Conservation (phyloP, 2,113 vertebrate genomes). For the Sakesphorus luctuosus region DNA sequence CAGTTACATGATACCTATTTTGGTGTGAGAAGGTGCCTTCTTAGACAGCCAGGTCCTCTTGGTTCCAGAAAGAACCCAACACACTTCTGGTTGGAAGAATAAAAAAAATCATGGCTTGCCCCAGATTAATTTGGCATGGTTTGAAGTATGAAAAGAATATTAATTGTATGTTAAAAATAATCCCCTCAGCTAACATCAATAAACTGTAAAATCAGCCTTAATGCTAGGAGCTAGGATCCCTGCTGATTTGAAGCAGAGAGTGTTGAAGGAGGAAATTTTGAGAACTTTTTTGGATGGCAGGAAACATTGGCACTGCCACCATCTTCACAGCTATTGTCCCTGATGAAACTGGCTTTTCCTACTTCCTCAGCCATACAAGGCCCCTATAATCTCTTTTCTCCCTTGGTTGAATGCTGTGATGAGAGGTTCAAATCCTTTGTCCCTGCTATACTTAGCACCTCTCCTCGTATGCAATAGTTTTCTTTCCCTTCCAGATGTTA, state of each 20-base stretch:
- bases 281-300: slow-evolving; percentile 26
- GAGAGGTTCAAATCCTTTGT: slow-evolving; percentile 21
- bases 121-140: background rate
- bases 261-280: background rate
- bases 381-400: background rate
- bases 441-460: slow-evolving; percentile 43
- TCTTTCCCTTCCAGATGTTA: slow-evolving; percentile 56
- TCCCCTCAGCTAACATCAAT: background rate
- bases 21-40: background rate
- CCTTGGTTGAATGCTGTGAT: background rate
- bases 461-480: slow-evolving; percentile 12
- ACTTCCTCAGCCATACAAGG: slow-evolving; percentile 43
- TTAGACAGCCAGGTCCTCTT: background rate
- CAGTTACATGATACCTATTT: background rate
- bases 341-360: slow-evolving; percentile 39
- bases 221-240: background rate
- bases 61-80: background rate
- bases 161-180: background rate
- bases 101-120: background rate
- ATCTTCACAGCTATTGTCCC: background rate
- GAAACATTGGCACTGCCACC: background rate
- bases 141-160: background rate
- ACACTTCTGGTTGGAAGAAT: background rate
- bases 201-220: background rate
- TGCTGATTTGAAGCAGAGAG: background rate